Evolutionary conservation across 2,888 invertebrate genomes (phyloP).

Genomic region (Loripinus fragilis): DNA sequence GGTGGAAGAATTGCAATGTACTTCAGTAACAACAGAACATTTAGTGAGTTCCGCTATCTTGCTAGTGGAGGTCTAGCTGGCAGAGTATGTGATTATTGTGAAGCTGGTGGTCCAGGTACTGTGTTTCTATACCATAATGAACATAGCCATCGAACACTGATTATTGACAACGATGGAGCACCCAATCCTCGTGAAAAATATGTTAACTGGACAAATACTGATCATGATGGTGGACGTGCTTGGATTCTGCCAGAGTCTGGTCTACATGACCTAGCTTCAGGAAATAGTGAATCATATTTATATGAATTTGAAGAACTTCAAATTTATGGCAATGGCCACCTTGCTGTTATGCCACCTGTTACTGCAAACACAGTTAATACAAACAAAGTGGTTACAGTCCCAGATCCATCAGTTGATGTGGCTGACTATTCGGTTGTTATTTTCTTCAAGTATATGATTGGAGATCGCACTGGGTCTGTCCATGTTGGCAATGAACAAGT

Average conservation of each 20-base stretch:
- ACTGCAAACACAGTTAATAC: constrained; percentile 32
- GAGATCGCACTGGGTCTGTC: constrained; percentile 74
- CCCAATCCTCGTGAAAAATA: constrained; percentile 62
- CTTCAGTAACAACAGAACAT: constrained; percentile 69
- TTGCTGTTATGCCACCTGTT: constrained; percentile 69
- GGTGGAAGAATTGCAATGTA: constrained; percentile 75
- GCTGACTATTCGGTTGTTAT: constrained; percentile 62
- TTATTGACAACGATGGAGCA: constrained; percentile 72
- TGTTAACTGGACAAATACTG: constrained; percentile 67
- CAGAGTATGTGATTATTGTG: constrained; percentile 47
- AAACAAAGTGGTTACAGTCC: constrained; percentile 44
- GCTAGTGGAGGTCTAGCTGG: constrained; percentile 68
- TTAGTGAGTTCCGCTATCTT: constrained; percentile 73
- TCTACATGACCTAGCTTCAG: constrained; percentile 62
- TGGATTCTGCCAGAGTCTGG: constrained; percentile 77
- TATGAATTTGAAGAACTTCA: constrained; percentile 76
- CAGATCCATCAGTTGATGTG: constrained; percentile 34
- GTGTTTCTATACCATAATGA: constrained; percentile 69
- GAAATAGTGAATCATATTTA: constrained; percentile 39
- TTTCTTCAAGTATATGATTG: constrained; percentile 77
- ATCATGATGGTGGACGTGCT: constrained; percentile 66
- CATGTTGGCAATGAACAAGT: constrained; percentile 68
- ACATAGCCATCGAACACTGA: constrained; percentile 70
- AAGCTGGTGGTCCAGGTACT: constrained; percentile 74
- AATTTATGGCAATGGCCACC: constrained; percentile 73